These are phyloP conservation scores for Andrena flavipes DNA, from an alignment of 2,888 invertebrate species.

Conservation along the genomic window DNA sequence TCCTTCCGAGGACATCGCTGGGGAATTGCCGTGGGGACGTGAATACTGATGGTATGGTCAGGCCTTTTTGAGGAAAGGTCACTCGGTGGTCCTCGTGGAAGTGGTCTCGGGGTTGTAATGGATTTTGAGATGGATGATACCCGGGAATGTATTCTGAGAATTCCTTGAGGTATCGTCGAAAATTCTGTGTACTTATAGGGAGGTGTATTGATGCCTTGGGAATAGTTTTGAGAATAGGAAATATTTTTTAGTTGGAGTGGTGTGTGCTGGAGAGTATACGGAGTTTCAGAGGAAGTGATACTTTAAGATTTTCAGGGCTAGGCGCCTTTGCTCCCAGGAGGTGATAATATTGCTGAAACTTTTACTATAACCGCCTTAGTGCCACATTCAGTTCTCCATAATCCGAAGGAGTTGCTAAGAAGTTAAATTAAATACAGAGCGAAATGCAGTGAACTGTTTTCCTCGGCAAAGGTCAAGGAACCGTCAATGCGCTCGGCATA, in stretches of 20 bases:
- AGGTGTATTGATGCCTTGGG: background rate
- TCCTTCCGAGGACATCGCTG: background rate
- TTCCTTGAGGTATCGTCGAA: too few relatives aligned
- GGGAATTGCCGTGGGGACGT: background rate
- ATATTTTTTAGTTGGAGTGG: background rate
- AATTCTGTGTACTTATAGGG: too few relatives aligned
- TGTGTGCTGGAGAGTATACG: too few relatives aligned
- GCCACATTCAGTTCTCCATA: conserved; percentile 9
- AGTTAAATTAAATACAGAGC: conserved; percentile 43
- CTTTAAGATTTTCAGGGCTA: background rate
- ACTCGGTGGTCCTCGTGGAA: too few relatives aligned
- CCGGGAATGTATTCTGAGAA: too few relatives aligned
- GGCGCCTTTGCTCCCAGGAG: background rate
- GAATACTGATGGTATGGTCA: background rate
- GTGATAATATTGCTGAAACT: conserved; percentile 25
- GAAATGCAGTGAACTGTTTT: conserved; percentile 3
- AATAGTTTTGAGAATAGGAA: background rate
- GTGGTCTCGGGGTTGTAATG: too few relatives aligned
- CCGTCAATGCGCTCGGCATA: background rate
- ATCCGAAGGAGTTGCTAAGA: conserved; percentile 17
- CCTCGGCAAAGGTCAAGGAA: background rate
- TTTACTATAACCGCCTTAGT: conserved; percentile 3
- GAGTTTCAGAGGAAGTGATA: background rate
- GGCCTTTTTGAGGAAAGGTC: background rate
- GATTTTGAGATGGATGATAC: too few relatives aligned